Conservation (phyloP, 1,140 invertebrate genomes). For the Reticulitermes speratus region DNA sequence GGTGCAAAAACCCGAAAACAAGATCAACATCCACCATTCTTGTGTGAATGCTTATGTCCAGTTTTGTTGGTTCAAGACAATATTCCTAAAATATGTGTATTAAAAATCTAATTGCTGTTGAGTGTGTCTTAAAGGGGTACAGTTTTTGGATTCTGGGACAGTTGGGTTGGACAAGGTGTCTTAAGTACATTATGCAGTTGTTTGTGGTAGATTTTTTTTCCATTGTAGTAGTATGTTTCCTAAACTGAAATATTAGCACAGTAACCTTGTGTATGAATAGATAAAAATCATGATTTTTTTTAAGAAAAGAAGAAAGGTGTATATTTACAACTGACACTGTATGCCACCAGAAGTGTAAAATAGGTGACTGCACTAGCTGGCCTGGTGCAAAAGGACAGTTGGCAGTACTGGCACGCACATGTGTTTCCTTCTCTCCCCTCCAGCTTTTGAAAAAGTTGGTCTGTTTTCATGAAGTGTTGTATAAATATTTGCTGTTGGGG, state of each 20-base stretch:
- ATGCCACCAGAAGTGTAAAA: neutral
- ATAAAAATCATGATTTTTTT: neutral
- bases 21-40: too few species aligned
- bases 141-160: neutral
- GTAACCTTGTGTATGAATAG: neutral
- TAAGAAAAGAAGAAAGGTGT: neutral
- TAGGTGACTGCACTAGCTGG: neutral
- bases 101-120: neutral
- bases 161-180: neutral
- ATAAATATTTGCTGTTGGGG: too few species aligned
- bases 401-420: too few species aligned
- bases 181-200: neutral
- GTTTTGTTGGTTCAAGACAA: neutral
- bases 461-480: too few species aligned
- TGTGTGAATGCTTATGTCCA: too few species aligned
- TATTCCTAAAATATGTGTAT: neutral
- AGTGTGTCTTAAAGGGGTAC: neutral
- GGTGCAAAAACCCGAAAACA: neutral
- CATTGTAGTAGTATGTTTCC: neutral
- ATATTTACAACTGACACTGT: neutral
- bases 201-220: neutral
- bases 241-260: neutral
- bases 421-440: too few species aligned
- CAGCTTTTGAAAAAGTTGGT: too few species aligned
- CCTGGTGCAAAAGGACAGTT: neutral